Percentiles rank a stretch among this genome's conserved stretches.
Evolutionary conservation across 2,888 invertebrate genomes (phyloP).

Genomic region (Chrysolina haemoptera): DNA sequence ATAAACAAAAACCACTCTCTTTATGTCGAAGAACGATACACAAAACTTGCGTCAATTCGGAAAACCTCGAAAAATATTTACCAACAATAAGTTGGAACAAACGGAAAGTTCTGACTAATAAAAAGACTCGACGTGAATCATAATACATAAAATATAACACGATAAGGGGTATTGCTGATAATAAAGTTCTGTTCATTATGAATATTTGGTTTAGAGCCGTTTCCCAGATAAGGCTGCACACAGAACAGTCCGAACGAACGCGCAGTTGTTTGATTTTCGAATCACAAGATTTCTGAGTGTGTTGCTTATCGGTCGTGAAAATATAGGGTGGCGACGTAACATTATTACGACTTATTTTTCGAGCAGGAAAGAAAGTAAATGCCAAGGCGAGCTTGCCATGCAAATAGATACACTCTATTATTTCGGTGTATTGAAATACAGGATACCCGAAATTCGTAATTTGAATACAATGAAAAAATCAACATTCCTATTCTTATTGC

Average conservation of each 20-base stretch:
- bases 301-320: constrained; percentile 8
- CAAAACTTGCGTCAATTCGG: background rate
- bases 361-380: background rate
- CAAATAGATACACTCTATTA: too few relatives aligned
- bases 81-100: constrained; percentile 27
- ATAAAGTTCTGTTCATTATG: constrained; percentile 30
- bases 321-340: constrained; percentile 3
- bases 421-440: too few relatives aligned
- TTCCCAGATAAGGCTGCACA: constrained; percentile 29
- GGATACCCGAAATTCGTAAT: too few relatives aligned
- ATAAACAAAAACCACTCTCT: background rate
- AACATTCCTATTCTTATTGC: too few relatives aligned
- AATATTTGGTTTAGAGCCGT: constrained; percentile 30
- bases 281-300: constrained; percentile 10
- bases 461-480: too few relatives aligned
- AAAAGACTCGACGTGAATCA: constrained; percentile 31
- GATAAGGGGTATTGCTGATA: constrained; percentile 42
- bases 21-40: background rate
- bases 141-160: constrained; percentile 28
- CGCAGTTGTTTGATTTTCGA: constrained; percentile 18
- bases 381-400: too few relatives aligned
- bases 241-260: background rate
- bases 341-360: background rate
- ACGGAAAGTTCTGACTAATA: constrained; percentile 9
- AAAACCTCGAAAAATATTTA: constrained; percentile 32